Percentiles rank a stretch among this genome's conserved stretches.
phyloP scores from a whole-genome alignment of 2,888 invertebrate genomes.

The Drosophila picticornis region DNA sequence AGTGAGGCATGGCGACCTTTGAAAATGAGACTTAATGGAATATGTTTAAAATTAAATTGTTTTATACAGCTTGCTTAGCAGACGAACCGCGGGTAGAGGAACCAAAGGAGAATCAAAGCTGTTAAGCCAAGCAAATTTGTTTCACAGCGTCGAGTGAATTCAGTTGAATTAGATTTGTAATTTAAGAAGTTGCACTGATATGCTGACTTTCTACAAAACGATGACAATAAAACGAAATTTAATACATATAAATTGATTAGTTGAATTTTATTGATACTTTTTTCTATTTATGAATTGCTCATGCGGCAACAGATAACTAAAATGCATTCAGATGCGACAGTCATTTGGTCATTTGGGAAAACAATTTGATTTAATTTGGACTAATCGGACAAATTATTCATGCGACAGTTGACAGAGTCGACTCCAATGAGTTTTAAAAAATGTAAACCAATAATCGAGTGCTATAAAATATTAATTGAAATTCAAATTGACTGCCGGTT shows the following conservation, averaged over 20 bases:
- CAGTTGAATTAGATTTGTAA: constrained; percentile 21
- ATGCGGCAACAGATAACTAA: not conserved
- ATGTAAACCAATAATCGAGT: not conserved
- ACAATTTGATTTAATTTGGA: not conserved
- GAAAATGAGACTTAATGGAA: constrained; percentile 56
- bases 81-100: constrained; percentile 3
- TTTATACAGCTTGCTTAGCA: constrained; percentile 15
- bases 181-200: not conserved
- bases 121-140: not conserved
- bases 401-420: not conserved
- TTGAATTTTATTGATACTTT: not conserved
- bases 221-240: not conserved
- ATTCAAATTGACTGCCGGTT: too few relatives aligned
- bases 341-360: not conserved
- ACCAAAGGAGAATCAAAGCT: not conserved
- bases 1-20: not conserved
- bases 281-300: not conserved
- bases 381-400: not conserved
- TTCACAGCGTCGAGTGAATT: constrained; percentile 3
- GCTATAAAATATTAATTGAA: not conserved
- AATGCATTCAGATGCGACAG: not conserved
- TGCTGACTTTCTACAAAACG: not conserved
- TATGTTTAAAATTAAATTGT: constrained; percentile 59
- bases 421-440: not conserved
- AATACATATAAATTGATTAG: not conserved